A percentile compares a stretch with the other conserved stretches of the same genome.
These are phyloP conservation scores for Plecotus auritus DNA, from an alignment of 2,113 vertebrate species.

Conservation along the genomic window DNA sequence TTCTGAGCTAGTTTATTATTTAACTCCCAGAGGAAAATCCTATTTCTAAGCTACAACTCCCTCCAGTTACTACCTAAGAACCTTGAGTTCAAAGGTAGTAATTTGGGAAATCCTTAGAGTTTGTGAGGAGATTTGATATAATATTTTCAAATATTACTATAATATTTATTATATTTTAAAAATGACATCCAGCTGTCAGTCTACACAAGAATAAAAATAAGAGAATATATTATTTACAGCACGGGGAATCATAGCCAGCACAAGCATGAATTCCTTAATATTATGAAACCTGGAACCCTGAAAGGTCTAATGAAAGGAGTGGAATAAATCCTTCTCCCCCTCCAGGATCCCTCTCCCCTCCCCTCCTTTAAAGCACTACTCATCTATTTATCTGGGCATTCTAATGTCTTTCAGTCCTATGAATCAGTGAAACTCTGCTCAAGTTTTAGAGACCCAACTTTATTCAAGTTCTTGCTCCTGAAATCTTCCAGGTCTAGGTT, in stretches of 20 bases:
- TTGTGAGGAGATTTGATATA: background rate
- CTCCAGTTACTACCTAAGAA: background rate
- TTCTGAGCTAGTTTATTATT: background rate
- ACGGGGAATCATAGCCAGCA: background rate
- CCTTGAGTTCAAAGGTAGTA: background rate
- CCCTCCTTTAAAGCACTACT: background rate
- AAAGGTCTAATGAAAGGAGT: background rate
- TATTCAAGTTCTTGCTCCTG: background rate
- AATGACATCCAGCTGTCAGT: background rate
- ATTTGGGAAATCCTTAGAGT: background rate
- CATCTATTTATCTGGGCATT: background rate
- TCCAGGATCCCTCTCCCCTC: background rate
- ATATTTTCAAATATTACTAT: background rate
- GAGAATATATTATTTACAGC: background rate
- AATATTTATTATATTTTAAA: background rate
- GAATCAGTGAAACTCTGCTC: background rate
- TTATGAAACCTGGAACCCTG: background rate
- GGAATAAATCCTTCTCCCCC: background rate
- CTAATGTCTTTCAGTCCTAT: background rate
- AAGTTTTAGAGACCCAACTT: background rate
- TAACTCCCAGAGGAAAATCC: background rate
- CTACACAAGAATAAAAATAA: background rate
- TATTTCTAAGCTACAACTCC: background rate
- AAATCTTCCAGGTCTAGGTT: background rate
- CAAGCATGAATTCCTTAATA: background rate